These are phyloP conservation scores for Bombus cullumanus DNA, from an alignment of 1,140 invertebrate species.

Conservation along the genomic window DNA sequence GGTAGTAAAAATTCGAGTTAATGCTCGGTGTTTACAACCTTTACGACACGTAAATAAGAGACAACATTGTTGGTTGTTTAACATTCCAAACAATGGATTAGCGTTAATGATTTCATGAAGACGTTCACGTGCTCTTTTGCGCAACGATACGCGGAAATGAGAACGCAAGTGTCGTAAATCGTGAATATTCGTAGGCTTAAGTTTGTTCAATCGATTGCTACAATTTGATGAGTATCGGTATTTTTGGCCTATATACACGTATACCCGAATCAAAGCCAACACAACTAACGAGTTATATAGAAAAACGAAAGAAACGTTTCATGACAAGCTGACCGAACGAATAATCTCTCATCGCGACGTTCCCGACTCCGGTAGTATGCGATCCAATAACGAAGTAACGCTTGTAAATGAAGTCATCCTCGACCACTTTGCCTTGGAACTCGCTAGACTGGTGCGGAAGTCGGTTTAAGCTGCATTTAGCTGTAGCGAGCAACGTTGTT, in stretches of 20 bases:
- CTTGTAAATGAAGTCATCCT: slow-evolving; percentile 39
- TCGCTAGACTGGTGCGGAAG: slow-evolving; percentile 30
- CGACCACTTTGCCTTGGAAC: slow-evolving; percentile 35
- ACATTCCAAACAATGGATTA: neutral
- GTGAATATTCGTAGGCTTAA: slow-evolving; percentile 53
- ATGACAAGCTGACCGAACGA: neutral
- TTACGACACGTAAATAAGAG: neutral
- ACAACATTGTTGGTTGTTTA: neutral
- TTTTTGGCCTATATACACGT: slow-evolving; percentile 54
- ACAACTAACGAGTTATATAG: neutral
- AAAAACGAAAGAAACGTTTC: neutral
- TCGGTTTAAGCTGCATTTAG: slow-evolving; percentile 43
- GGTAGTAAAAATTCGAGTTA: neutral
- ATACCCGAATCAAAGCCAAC: slow-evolving; percentile 24
- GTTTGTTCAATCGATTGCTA: slow-evolving; percentile 52
- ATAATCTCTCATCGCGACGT: slow-evolving; percentile 13
- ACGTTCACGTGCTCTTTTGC: slow-evolving; percentile 45
- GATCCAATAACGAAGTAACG: slow-evolving; percentile 42
- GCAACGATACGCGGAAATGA: slow-evolving; percentile 23
- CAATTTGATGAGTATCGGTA: slow-evolving; percentile 17
- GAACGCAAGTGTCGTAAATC: slow-evolving; percentile 42
- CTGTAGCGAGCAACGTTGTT: slow-evolving; percentile 11
- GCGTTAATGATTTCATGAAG: neutral
- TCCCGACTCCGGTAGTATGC: slow-evolving; percentile 13
- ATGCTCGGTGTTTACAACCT: neutral